Percentiles rank a stretch among this genome's conserved stretches.
These are phyloP conservation scores for Sarcophaga bullata DNA, from an alignment of 1,140 invertebrate species.

Conservation along the genomic window DNA sequence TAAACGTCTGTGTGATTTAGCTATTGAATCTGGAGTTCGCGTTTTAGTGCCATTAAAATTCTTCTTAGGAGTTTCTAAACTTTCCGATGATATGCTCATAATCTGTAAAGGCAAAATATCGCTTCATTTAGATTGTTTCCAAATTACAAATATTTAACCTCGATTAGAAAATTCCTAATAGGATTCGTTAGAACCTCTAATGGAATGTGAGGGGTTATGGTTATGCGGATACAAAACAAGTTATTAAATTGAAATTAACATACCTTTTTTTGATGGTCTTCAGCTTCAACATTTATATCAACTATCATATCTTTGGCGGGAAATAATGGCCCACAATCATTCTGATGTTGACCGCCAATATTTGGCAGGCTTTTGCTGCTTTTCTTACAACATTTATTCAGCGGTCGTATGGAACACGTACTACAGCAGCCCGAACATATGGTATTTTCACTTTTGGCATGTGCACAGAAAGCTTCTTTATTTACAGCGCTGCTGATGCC, in stretches of 20 bases:
- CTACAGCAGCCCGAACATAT: slow-evolving; percentile 22
- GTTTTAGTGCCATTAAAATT: slow-evolving; percentile 48
- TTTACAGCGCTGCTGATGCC: no score
- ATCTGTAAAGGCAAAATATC: neutral
- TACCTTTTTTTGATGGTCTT: neutral
- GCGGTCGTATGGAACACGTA: neutral
- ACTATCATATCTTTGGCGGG: slow-evolving; percentile 19
- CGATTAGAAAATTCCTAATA: no score
- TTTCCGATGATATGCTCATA: slow-evolving; percentile 14
- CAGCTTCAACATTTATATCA: slow-evolving; percentile 20
- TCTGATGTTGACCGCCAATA: neutral
- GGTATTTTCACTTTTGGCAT: neutral
- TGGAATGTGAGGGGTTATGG: no score
- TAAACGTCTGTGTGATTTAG: slow-evolving; percentile 57
- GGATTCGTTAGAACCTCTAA: no score
- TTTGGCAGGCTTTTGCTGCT: slow-evolving; percentile 31
- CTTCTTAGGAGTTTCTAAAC: slow-evolving; percentile 39
- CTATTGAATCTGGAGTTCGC: slow-evolving; percentile 58
- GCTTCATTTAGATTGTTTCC: no score
- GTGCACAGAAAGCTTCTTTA: neutral
- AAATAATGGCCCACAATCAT: neutral
- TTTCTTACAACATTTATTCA: neutral
- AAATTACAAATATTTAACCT: no score
- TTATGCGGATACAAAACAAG: no score
- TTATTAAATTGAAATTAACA: no score